A percentile compares a stretch with the other conserved stretches of the same genome.
Evolutionary conservation across 2,888 invertebrate species (phyloP).

Genomic region (Ichneumon xanthorius): DNA sequence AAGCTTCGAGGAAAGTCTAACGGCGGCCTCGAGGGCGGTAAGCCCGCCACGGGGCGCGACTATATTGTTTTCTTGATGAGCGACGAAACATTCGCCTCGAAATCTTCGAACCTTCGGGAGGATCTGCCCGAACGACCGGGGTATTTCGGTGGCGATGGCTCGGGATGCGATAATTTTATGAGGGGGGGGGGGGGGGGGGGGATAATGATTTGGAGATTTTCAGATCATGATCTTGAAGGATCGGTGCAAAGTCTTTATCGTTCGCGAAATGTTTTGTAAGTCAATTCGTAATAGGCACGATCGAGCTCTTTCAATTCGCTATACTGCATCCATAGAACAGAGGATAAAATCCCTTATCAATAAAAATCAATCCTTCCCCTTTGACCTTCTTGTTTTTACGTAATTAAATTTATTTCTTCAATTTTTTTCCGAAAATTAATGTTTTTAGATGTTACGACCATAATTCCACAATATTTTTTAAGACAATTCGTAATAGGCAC

Average conservation of each 20-base stretch:
- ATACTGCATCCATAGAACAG: too few species aligned
- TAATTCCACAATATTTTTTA: too few species aligned
- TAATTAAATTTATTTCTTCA: background rate
- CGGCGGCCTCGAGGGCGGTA: constrained; percentile 74
- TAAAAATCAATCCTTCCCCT: too few species aligned
- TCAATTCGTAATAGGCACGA: too few species aligned
- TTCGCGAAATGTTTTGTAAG: too few species aligned
- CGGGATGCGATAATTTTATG: constrained; percentile 53
- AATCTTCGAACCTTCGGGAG: constrained; percentile 47
- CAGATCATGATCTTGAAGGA: constrained; percentile 14
- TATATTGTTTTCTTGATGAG: constrained; percentile 85
- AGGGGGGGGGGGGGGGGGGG: too few species aligned
- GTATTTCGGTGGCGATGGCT: constrained; percentile 1
- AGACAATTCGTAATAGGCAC: too few species aligned
- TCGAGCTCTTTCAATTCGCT: too few species aligned
- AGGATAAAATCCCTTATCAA: too few species aligned
- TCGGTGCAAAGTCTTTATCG: background rate
- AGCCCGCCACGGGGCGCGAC: constrained; percentile 83
- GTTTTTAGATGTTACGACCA: background rate
- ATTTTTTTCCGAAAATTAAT: background rate
- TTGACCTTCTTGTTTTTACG: too few species aligned
- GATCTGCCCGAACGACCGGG: background rate
- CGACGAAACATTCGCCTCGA: constrained; percentile 77
- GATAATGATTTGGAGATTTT: background rate
- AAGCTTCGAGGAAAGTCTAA: constrained; percentile 71